Evolutionary conservation across 2,113 vertebrate genomes (phyloP), one percentile per base, ranked within the genome.

Genomic region (Asarcornis scutulata): DNA sequence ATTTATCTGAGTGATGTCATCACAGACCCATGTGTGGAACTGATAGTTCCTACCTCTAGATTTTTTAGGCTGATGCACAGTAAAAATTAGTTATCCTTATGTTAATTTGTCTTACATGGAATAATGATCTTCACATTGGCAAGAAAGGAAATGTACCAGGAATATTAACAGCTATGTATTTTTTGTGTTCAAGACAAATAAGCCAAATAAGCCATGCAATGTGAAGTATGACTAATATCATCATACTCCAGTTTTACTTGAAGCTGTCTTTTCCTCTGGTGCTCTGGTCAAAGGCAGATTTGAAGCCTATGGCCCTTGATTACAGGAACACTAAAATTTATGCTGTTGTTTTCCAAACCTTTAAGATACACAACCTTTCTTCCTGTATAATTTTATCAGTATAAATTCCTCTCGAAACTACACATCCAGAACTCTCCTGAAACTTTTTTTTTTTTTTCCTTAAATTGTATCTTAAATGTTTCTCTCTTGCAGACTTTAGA

Each of bases 161-260:
- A 91, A 91, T 96, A 76, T 76, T 91, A 95, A 94, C 67, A 83
- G n/a, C 46, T 63, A 15, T 46, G 46, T 18, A 86, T 74, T 56
- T 81, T 88, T 91, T 55, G 83, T 67, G 40, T 90, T 95, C 77
- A 93, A 92, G 89, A 86, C 59, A 95, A 94, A 64, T 27, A 86
- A 88, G 46, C 55, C 86, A 83, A 95, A 91, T 40, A 40, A 91
- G 40, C 38, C 31, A 36, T 77, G 17, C 59, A 71, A 63, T 50
- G 48, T 77, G 72, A 86, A 94, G 17, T 77, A 40, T 40, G 40
- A 40, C 40, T 40, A 40, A 40, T 40, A 40, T 40, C 40, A 40
- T 40, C 40, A 40, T 40, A 40, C 40, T 40, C 40, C 40, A 40
- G 40, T 40, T 40, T 40, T 40, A 6, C 46, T 62, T 87, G 62